Conservation (phyloP, 2,113 vertebrate species). For the Pogonocichla stellata region DNA sequence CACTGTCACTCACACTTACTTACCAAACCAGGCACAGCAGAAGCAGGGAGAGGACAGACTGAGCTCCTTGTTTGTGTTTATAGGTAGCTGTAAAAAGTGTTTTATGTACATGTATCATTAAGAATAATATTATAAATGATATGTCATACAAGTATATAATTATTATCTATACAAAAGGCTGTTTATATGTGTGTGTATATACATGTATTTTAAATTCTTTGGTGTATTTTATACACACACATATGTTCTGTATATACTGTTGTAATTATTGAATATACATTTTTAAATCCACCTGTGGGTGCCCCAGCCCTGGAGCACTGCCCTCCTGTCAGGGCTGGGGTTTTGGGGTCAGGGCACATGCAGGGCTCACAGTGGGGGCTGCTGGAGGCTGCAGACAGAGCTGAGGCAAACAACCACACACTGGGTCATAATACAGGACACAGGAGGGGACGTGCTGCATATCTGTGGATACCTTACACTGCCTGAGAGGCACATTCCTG, state of each 20-base stretch:
- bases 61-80: not conserved
- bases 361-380: not conserved
- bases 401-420: not conserved
- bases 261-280: not conserved
- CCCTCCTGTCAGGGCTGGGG: not conserved
- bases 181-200: not conserved
- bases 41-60: not conserved
- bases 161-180: not conserved
- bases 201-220: not conserved
- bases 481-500: not conserved
- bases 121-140: not conserved
- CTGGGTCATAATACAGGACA: accelerated
- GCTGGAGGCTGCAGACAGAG: not conserved
- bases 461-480: not conserved
- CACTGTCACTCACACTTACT: not conserved
- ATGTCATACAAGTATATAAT: not conserved
- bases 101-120: not conserved
- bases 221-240: not conserved
- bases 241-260: not conserved
- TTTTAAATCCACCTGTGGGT: not conserved
- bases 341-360: not conserved
- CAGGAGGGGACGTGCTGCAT: not conserved
- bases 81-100: not conserved
- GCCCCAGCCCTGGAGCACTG: not conserved
- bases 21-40: not conserved